These are phyloP conservation scores for Oligia fasciuncula DNA, from an alignment of 2,888 invertebrate genomes.

Conservation along the genomic window DNA sequence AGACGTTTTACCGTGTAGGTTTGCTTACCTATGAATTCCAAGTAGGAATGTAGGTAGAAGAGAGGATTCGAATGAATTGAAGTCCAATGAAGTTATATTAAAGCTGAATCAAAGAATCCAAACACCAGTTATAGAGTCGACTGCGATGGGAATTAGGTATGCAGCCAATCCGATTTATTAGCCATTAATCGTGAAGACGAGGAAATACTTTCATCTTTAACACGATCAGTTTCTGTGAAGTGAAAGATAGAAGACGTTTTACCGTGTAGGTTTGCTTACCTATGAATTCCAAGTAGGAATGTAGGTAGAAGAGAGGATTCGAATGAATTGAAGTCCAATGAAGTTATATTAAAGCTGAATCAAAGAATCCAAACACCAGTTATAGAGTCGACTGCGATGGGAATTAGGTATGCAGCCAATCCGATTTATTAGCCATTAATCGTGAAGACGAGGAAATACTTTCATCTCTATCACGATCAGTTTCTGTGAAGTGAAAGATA, in stretches of 20 bases:
- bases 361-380: neutral
- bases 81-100: neutral
- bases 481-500: slow-evolving; percentile 49
- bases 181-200: slow-evolving; percentile 55
- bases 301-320: neutral
- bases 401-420: slow-evolving; percentile 42
- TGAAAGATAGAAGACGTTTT: slow-evolving; percentile 25
- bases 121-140: slow-evolving; percentile 10
- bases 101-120: neutral
- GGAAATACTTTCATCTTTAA: slow-evolving; percentile 51
- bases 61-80: slow-evolving; percentile 5
- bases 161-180: slow-evolving; percentile 55
- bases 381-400: slow-evolving; percentile 12
- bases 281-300: slow-evolving; percentile 7
- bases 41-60: neutral
- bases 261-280: slow-evolving; percentile 6
- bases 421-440: slow-evolving; percentile 60
- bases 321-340: neutral
- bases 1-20: slow-evolving; percentile 24
- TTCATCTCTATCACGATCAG: slow-evolving; percentile 39
- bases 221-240: slow-evolving; percentile 50
- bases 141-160: slow-evolving; percentile 29
- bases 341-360: neutral
- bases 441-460: slow-evolving; percentile 52
- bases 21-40: slow-evolving; percentile 1